A percentile compares a stretch with the other conserved stretches of the same genome.
Evolutionary conservation across 2,113 vertebrate genomes (phyloP).

Genomic region (Opisthocomus hoazin): DNA sequence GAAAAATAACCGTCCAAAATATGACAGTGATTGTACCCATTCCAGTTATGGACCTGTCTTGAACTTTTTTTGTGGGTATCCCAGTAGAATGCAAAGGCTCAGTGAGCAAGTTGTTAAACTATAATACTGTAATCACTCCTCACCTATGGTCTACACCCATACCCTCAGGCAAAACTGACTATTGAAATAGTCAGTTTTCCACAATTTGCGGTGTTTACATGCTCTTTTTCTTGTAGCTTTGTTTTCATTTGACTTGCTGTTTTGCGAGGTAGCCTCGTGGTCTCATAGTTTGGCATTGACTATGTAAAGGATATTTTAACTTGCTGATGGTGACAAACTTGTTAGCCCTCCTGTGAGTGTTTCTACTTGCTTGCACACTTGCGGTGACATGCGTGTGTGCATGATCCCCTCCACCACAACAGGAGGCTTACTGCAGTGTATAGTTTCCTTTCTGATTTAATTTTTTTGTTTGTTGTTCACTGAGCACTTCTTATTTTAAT

Average conservation of each 20-base stretch:
- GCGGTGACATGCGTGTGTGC: background rate
- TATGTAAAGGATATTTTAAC: background rate
- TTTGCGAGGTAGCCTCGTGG: background rate
- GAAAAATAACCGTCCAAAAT: background rate
- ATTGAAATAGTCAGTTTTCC: background rate
- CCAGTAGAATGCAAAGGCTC: background rate
- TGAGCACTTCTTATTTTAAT: constrained; percentile 40
- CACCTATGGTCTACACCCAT: background rate
- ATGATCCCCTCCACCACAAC: background rate
- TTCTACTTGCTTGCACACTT: background rate
- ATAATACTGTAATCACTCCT: background rate
- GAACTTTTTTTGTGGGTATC: background rate
- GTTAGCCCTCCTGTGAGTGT: background rate
- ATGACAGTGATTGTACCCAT: background rate
- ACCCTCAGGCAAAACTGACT: background rate
- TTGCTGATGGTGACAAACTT: background rate
- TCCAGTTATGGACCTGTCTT: background rate
- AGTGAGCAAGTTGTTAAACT: background rate
- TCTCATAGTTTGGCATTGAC: background rate
- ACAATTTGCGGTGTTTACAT: background rate
- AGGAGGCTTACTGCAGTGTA: background rate
- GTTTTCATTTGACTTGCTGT: background rate
- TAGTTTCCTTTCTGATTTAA: background rate
- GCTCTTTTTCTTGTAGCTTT: background rate
- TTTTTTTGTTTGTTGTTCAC: background rate